Evolutionary conservation across 2,113 vertebrate species (phyloP), one percentile per base, ranked within the genome.

Genomic region (Danio rerio): DNA sequence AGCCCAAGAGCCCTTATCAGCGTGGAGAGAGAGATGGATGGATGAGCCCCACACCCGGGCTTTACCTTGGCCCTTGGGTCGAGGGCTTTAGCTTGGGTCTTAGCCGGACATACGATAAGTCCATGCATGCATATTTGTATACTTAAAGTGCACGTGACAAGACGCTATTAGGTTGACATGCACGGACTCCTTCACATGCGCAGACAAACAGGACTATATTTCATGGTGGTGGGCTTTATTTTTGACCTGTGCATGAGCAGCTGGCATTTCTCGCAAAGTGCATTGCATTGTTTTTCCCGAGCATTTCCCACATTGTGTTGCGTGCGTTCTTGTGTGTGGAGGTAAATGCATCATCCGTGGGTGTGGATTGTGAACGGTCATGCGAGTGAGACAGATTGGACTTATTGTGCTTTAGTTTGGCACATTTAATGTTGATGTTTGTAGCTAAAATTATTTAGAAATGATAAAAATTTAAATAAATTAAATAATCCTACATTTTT

Each of bases 91-190:
- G 12, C 16, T n/a, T 21, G 61, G 47, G 61, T 55, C 53, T 53
- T 52, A 59, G 43, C 12, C 6, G 77, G 52, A 82, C 61, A 82
- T 70, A 74, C 53, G 65, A 82, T 70, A 80, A 31, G 31, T 81
- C 59, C 79, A 80, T 20, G 68, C 68, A 83, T 16, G 52, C 65
- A 65, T 50, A 62, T 68, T 65, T 74, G 78, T 85, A 82, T 70
- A 65, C 81, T 79, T 74, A 78, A 52, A 56, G 52, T 72, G 62
- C 20, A 83, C 80, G 78, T 68, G 84, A 86, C 83, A 85, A 85
- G 71, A 79, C 82, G 70, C 80, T 84, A 82, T 83, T 88, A 84
- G 83, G 82, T 87, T 86, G 86, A 89, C 78, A 82, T 87, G 52
- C 74, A 80, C 50, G 53, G n/a, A 12, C 5, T 55, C 55, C 20